Evolutionary conservation across 53 echinoderm and acorn worm genomes (phyloP).

Genomic region (Holothuria scabra): DNA sequence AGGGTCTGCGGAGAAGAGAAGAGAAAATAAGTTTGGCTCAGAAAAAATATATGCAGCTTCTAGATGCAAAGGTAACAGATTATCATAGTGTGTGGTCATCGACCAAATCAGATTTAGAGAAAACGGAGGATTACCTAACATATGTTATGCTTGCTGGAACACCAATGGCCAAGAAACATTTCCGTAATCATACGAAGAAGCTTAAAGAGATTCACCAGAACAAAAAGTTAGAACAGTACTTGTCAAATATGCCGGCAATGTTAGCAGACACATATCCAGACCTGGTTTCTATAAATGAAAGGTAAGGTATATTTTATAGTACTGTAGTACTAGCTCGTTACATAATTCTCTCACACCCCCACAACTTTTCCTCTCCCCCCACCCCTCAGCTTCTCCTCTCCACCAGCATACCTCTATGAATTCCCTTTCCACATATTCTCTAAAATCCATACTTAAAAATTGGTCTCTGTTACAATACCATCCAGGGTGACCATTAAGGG

Average conservation of each 20-base stretch:
- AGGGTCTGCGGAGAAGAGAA: constrained; percentile 65
- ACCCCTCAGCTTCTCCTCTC: no score
- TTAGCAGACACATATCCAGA: constrained; percentile 80
- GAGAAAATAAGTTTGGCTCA: constrained; percentile 59
- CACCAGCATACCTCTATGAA: no score
- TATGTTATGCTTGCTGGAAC: constrained; percentile 73
- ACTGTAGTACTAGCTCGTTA: no score
- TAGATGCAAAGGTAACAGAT: constrained; percentile 64
- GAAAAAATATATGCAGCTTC: constrained; percentile 64
- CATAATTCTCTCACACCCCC: no score
- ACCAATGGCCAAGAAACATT: constrained; percentile 66
- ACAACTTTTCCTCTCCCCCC: no score
- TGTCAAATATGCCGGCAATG: constrained; percentile 70
- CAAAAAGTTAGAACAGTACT: constrained; percentile 69
- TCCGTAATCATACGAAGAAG: constrained; percentile 78
- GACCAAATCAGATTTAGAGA: constrained; percentile 63
- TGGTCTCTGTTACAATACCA: no score
- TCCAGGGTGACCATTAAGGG: no score
- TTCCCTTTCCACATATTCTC: no score
- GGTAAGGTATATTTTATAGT: constrained; percentile 33
- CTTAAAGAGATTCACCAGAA: constrained; percentile 76
- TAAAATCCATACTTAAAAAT: no score
- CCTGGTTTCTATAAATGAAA: constrained; percentile 70
- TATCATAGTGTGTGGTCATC: constrained; percentile 84
- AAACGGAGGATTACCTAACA: constrained; percentile 58